A percentile compares a stretch with the other conserved stretches of the same genome.
Conservation (phyloP, 2,888 invertebrate genomes). For the Toxonevra muliebris region DNA sequence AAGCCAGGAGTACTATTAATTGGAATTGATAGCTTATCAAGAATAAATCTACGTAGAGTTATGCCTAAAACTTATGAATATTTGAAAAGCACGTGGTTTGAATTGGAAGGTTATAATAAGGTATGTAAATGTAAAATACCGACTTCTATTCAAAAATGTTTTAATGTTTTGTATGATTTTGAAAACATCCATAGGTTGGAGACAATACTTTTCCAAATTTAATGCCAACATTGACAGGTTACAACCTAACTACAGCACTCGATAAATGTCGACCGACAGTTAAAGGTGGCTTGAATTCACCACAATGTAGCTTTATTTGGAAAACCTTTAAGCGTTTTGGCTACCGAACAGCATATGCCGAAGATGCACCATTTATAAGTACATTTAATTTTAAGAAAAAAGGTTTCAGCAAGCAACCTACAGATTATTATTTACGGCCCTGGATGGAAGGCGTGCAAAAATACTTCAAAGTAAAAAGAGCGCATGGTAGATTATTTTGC, state of each 20-base stretch:
- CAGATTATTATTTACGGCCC: slow-evolving; percentile 83
- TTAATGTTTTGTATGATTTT: background rate
- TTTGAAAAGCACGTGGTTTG: slow-evolving; percentile 72
- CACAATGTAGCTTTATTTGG: slow-evolving; percentile 77
- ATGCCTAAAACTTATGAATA: slow-evolving; percentile 76
- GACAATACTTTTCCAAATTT: slow-evolving; percentile 90
- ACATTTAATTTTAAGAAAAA: slow-evolving; percentile 74
- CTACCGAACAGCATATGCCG: slow-evolving; percentile 81
- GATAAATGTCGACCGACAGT: slow-evolving; percentile 66
- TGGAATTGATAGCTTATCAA: slow-evolving; percentile 86
- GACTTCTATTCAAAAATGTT: too few relatives aligned
- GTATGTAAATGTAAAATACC: slow-evolving; percentile 51
- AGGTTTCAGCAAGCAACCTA: slow-evolving; percentile 78
- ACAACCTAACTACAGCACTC: slow-evolving; percentile 65
- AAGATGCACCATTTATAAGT: slow-evolving; percentile 75
- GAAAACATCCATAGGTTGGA: slow-evolving; percentile 68
- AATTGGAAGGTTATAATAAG: slow-evolving; percentile 77
- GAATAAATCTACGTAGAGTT: slow-evolving; percentile 77
- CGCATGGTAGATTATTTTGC: slow-evolving; percentile 68
- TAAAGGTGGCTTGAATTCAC: slow-evolving; percentile 70
- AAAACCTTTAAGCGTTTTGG: slow-evolving; percentile 73
- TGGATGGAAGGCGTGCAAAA: slow-evolving; percentile 75
- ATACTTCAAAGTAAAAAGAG: slow-evolving; percentile 64
- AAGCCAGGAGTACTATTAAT: slow-evolving; percentile 75
- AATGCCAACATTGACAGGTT: slow-evolving; percentile 81